Evolutionary conservation across 2,797 vertebrate species (phyloP), one percentile per base, ranked within the genome.

Genomic region (Epinephelus coioides): DNA sequence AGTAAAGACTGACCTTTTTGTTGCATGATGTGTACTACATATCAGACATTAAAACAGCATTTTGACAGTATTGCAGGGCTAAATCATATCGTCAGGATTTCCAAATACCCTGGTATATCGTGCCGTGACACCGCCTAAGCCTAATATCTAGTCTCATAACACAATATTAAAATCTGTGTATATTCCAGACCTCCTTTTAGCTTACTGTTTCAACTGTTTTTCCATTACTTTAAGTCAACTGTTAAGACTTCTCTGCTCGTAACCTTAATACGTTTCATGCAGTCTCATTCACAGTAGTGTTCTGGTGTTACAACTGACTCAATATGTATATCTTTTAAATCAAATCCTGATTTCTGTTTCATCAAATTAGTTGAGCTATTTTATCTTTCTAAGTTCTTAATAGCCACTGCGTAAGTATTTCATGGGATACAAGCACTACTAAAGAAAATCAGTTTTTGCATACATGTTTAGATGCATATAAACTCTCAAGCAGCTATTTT

Each of bases 401-500:
- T 62, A 18, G 23, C 66, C 63, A 4, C 30, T 27, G 21, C 51
- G 60, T 1, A 19, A 43, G 25, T 60, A 13, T 81, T 30, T 57
- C n/a, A 51, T 80, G 23, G 34, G 15, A 46, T 10, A 34, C 6
- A 44, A 57, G 23, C 38, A 57, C 14, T 46, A 15, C 38, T 4
- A 3, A 17, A 49, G 13, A 40, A 5, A 71, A 60, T 78, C 15
- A 38, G 50, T 54, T 69, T 84, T 46, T 70, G 40, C 50, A 68
- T 63, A 23, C 44, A 50, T 62, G 14, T 62, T 47, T 21, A 77
- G 54, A 51, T 27, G 6, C 47, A 65, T n/a, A 40, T 21, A 53
- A 57, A 15, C 70, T 18, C 55, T 67, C 38, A 40, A 27, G 59
- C 38, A 55, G 51, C 1, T 76, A 61, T 83, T 79, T 67, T 59